These are phyloP conservation scores for Euclidia mi DNA, from an alignment of 2,888 invertebrate genomes.

Conservation along the genomic window DNA sequence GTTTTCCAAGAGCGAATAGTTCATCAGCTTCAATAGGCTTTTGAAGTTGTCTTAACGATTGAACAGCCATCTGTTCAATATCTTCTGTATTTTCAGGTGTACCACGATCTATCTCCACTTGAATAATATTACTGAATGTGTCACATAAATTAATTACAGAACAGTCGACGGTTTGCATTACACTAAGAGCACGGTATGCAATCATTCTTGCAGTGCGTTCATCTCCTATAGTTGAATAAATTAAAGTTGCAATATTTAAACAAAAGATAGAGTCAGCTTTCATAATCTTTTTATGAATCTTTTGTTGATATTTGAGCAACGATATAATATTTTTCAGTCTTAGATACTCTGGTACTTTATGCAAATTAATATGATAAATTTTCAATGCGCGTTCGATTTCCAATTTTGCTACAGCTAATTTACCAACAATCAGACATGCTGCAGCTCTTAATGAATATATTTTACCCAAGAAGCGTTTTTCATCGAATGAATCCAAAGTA, in stretches of 20 bases:
- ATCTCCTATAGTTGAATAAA: conserved; percentile 75
- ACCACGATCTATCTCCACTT: conserved; percentile 81
- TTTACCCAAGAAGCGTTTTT: conserved; percentile 72
- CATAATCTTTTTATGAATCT: conserved; percentile 62
- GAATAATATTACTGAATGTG: conserved; percentile 82
- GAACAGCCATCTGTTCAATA: conserved; percentile 74
- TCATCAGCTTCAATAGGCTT: conserved; percentile 80
- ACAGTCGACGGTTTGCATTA: conserved; percentile 76
- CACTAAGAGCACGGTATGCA: conserved; percentile 71
- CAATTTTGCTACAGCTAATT: conserved; percentile 67
- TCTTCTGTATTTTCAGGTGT: conserved; percentile 72
- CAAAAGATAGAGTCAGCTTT: conserved; percentile 78
- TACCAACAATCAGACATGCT: conserved; percentile 66
- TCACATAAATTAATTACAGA: conserved; percentile 81
- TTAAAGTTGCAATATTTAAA: conserved; percentile 75
- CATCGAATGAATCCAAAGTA: conserved; percentile 59
- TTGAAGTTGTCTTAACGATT: conserved; percentile 65
- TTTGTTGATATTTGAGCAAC: conserved; percentile 61
- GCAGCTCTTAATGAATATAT: conserved; percentile 78
- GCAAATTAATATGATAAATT: conserved; percentile 73
- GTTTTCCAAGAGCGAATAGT: conserved; percentile 80
- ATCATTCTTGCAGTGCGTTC: conserved; percentile 69
- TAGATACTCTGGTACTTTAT: conserved; percentile 69
- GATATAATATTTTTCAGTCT: conserved; percentile 62
- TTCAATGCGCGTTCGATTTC: conserved; percentile 72